Conservation (phyloP, 2,888 invertebrate species). For the Hypena proboscidalis region DNA sequence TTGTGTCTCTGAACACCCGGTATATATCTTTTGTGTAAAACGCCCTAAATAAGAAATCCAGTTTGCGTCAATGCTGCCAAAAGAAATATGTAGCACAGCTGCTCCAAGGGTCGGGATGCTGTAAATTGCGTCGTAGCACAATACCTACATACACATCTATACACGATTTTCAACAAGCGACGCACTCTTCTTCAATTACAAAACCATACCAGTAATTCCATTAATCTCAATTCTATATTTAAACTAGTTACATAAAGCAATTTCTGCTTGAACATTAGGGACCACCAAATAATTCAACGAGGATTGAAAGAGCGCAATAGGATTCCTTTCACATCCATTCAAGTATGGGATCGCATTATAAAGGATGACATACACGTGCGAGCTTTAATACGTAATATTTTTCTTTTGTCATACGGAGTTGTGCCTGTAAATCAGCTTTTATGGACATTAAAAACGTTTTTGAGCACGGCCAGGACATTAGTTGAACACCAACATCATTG, state of each 20-base stretch:
- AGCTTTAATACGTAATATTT: slow-evolving; percentile 36
- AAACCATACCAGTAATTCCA: neutral
- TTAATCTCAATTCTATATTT: slow-evolving; percentile 5
- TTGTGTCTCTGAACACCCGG: slow-evolving; percentile 14
- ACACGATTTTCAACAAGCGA: slow-evolving; percentile 9
- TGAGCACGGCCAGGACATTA: slow-evolving; percentile 17
- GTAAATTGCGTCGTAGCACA: slow-evolving; percentile 26
- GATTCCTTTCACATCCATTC: slow-evolving; percentile 40
- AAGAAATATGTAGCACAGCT: slow-evolving; percentile 40
- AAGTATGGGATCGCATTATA: slow-evolving; percentile 39
- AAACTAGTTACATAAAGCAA: slow-evolving; percentile 2
- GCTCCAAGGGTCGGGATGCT: slow-evolving; percentile 23
- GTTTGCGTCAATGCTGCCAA: slow-evolving; percentile 29
- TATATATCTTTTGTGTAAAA: slow-evolving; percentile 25
- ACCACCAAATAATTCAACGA: slow-evolving; percentile 40
- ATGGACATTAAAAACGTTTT: slow-evolving; percentile 34
- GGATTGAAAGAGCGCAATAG: slow-evolving; percentile 34
- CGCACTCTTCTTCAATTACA: slow-evolving; percentile 11
- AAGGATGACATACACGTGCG: slow-evolving; percentile 40
- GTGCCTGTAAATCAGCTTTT: no score
- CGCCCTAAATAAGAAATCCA: slow-evolving; percentile 30
- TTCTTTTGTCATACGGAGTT: slow-evolving; percentile 42
- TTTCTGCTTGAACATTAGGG: slow-evolving; percentile 37
- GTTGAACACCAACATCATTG: slow-evolving; percentile 7
- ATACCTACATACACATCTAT: slow-evolving; percentile 14